Percentiles rank a stretch among this genome's conserved stretches.
phyloP scores from a whole-genome alignment of 2,888 invertebrate genomes.

The Crocallis elinguaria region DNA sequence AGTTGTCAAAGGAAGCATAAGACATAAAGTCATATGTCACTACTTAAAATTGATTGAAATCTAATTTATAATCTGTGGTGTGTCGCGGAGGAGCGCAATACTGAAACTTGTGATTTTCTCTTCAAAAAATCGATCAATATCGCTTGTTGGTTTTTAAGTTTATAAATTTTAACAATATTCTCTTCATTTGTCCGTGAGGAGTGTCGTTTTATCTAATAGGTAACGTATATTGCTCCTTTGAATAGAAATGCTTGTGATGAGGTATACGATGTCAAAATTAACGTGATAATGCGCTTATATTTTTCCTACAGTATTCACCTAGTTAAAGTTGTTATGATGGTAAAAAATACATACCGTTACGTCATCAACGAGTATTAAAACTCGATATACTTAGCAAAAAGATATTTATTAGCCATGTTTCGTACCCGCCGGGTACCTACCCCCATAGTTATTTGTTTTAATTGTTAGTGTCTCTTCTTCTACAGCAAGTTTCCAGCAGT shows the following conservation, averaged over 20 bases:
- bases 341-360: constrained; percentile 27
- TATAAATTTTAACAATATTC: too few species aligned
- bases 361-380: constrained; percentile 21
- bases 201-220: constrained; percentile 16
- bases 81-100: neutral
- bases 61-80: neutral
- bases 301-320: constrained; percentile 3
- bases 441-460: too few species aligned
- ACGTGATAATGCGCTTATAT: constrained; percentile 13
- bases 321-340: constrained; percentile 10
- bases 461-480: too few species aligned
- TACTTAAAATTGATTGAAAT: too few species aligned
- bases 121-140: constrained; percentile 1
- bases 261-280: too few species aligned
- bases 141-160: too few species aligned
- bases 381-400: neutral
- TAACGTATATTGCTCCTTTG: constrained; percentile 1
- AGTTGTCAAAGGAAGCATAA: too few species aligned
- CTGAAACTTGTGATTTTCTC: neutral
- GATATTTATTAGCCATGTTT: neutral
- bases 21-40: too few species aligned
- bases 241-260: neutral
- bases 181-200: neutral
- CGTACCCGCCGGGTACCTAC: neutral
- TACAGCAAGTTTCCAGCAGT: too few species aligned